phyloP scores from a whole-genome alignment of 2,888 invertebrate genomes.

The Nemoura dubitans region DNA sequence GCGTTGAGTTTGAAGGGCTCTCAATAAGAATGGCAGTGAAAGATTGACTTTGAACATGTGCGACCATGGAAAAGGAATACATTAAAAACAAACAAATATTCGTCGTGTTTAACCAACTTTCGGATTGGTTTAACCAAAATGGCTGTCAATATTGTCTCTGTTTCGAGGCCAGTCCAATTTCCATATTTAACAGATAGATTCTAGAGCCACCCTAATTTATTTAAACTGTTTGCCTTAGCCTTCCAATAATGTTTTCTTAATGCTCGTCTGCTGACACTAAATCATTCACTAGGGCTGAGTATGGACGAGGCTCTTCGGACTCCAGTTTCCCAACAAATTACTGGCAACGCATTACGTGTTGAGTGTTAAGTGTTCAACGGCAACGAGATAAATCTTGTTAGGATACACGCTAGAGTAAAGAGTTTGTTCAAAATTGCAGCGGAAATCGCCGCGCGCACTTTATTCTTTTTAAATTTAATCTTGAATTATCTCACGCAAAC shows the following conservation, averaged over 20 bases:
- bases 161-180: constrained; percentile 24
- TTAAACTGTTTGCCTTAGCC: constrained; percentile 34
- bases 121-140: not conserved
- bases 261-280: constrained; percentile 21
- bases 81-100: constrained; percentile 9
- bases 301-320: not conserved
- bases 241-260: constrained; percentile 38
- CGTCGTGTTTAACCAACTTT: not conserved
- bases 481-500: constrained; percentile 32
- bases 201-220: constrained; percentile 25
- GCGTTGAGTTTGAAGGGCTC: not conserved
- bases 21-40: not conserved
- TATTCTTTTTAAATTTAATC: constrained; percentile 39
- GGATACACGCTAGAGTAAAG: not conserved
- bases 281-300: constrained; percentile 22
- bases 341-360: not conserved
- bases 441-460: not conserved
- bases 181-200: constrained; percentile 34
- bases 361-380: not conserved
- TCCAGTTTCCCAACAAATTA: constrained; percentile 9
- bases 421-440: not conserved
- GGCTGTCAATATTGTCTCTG: constrained; percentile 21
- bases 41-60: not conserved
- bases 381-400: not conserved
- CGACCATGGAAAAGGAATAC: not conserved